A percentile compares a stretch with the other conserved stretches of the same genome.
Evolutionary conservation across 2,113 vertebrate genomes (phyloP).

Genomic region (Pseudorhombus dupliciocellatus): DNA sequence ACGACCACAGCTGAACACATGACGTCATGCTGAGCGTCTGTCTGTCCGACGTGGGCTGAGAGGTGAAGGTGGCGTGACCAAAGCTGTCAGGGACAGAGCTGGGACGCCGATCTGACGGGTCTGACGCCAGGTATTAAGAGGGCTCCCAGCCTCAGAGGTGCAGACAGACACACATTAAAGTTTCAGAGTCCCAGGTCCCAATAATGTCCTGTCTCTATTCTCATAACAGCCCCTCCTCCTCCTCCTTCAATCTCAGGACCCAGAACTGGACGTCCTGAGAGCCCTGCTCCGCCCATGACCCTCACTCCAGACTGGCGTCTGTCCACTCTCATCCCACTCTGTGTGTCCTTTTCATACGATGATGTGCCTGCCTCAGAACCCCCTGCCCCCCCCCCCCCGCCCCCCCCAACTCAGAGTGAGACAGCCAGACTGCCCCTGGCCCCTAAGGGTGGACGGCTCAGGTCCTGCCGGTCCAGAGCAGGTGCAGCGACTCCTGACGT

Average conservation of each 20-base stretch:
- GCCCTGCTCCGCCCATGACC: slow-evolving; percentile 52
- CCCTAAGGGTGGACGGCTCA: slow-evolving; percentile 5
- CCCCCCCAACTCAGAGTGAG: slow-evolving; percentile 32
- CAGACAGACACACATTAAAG: slow-evolving; percentile 72
- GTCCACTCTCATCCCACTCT: slow-evolving; percentile 42
- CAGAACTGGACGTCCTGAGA: slow-evolving; percentile 41
- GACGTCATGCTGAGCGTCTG: slow-evolving; percentile 21
- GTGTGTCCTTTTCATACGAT: slow-evolving; percentile 64
- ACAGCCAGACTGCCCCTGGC: slow-evolving; percentile 14
- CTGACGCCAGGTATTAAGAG: slow-evolving; percentile 74
- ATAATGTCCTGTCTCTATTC: slow-evolving; percentile 53
- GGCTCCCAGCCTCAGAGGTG: slow-evolving; percentile 72
- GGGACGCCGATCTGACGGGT: slow-evolving; percentile 70
- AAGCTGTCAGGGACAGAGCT: slow-evolving; percentile 67
- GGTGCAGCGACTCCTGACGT: slow-evolving; percentile 66
- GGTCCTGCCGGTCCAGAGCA: slow-evolving; percentile 29
- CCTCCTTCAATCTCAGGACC: slow-evolving; percentile 10
- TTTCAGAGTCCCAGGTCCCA: slow-evolving; percentile 69
- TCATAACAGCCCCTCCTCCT: neutral
- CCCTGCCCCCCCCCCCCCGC: slow-evolving; percentile 21
- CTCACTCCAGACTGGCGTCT: slow-evolving; percentile 46
- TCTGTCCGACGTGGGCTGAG: slow-evolving; percentile 60
- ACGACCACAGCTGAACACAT: slow-evolving; percentile 6
- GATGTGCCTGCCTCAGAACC: slow-evolving; percentile 44
- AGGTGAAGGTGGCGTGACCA: slow-evolving; percentile 64